Conservation (phyloP, 1,140 invertebrate species). For the Apis laboriosa region DNA sequence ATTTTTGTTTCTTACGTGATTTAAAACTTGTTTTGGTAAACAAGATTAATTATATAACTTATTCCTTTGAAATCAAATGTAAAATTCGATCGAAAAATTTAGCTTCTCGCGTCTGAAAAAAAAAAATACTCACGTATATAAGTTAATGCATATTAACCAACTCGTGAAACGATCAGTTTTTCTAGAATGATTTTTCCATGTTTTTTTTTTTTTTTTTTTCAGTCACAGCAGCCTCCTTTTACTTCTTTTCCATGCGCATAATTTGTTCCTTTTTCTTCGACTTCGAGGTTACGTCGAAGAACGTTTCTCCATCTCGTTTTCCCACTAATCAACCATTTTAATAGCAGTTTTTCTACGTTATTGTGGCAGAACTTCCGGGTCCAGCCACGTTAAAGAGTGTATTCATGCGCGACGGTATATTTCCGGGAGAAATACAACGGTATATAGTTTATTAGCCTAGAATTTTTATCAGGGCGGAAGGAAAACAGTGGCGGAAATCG, state of each 20-base stretch:
- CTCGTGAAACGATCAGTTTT: not conserved
- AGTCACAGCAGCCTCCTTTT: not conserved
- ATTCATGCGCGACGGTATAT: too few relatives aligned
- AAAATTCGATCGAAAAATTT: too few relatives aligned
- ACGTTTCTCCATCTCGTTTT: constrained; percentile 13
- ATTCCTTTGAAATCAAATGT: too few relatives aligned
- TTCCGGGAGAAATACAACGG: not conserved
- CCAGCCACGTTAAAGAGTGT: not conserved
- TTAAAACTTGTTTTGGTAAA: too few relatives aligned
- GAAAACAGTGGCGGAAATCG: constrained; percentile 25
- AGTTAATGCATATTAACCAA: not conserved
- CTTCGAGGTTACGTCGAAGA: not conserved
- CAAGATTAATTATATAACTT: too few relatives aligned
- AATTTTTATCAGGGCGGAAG: constrained; percentile 4
- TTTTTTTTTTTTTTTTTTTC: not conserved
- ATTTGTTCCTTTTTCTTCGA: not conserved
- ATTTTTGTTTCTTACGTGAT: too few relatives aligned
- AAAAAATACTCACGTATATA: not conserved
- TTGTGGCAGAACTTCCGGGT: constrained; percentile 22
- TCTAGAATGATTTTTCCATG: not conserved
- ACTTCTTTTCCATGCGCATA: not conserved
- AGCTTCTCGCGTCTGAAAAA: too few relatives aligned
- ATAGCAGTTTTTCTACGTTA: not conserved
- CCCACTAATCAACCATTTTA: not conserved
- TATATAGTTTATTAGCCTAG: not conserved